Conservation (phyloP, 2,797 vertebrate genomes). For the Ibycter americanus region DNA sequence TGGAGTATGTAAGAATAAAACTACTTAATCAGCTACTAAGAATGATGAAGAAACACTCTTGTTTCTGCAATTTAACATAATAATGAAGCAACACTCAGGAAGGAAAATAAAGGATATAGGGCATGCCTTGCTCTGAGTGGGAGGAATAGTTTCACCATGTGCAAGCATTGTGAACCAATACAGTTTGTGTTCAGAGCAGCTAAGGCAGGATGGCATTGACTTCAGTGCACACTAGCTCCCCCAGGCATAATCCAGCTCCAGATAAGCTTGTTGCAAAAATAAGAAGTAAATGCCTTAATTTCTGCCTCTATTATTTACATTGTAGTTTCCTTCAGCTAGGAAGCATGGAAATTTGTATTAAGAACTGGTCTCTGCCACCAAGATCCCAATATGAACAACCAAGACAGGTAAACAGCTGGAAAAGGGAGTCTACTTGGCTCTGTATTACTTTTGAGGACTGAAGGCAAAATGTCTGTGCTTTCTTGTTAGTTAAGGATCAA, state of each 20-base stretch:
- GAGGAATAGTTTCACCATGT: background rate
- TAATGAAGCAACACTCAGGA: background rate
- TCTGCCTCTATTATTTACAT: background rate
- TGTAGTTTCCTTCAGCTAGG: background rate
- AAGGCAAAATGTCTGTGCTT: background rate
- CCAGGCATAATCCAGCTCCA: background rate
- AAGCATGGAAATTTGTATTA: background rate
- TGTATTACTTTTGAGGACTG: background rate
- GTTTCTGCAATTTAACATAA: background rate
- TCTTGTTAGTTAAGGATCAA: background rate
- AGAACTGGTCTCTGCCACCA: background rate
- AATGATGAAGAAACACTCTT: background rate
- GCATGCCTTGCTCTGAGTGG: background rate
- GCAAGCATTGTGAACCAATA: background rate
- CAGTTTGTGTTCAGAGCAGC: background rate
- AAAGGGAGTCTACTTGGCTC: background rate
- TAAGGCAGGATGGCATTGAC: background rate
- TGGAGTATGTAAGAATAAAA: background rate
- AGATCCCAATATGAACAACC: background rate
- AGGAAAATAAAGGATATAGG: background rate
- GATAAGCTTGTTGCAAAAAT: background rate
- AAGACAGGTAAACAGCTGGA: background rate
- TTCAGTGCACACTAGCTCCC: background rate
- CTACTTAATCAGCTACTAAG: background rate
- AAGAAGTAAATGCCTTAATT: background rate